A percentile compares a stretch with the other conserved stretches of the same genome.
phyloP scores from a whole-genome alignment of 2,888 invertebrate genomes.

The Arrhopalites spinosus region DNA sequence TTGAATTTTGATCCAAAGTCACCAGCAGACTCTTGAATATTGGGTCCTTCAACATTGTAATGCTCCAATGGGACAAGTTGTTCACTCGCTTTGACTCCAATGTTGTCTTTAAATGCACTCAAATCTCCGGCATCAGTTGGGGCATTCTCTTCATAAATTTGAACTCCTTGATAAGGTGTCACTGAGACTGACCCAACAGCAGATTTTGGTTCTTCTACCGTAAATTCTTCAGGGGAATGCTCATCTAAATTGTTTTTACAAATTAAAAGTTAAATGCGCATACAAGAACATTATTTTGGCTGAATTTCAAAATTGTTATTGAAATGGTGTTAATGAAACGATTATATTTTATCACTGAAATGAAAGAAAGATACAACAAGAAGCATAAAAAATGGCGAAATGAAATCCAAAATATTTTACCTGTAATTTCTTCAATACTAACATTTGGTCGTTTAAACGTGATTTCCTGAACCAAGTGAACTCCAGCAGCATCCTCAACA shows the following conservation, averaged over 20 bases:
- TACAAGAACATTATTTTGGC: background rate
- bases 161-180: slow-evolving; percentile 23
- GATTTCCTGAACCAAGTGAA: slow-evolving; percentile 36
- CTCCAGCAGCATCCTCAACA: slow-evolving; percentile 30
- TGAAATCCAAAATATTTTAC: slow-evolving; percentile 5
- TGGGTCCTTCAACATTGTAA: background rate
- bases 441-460: slow-evolving; percentile 35
- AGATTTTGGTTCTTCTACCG: slow-evolving; percentile 12
- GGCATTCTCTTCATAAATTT: slow-evolving; percentile 27
- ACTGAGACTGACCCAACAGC: background rate
- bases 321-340: too few relatives aligned
- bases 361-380: too few relatives aligned
- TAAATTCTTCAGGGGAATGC: slow-evolving; percentile 10
- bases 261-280: background rate
- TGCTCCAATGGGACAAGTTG: slow-evolving; percentile 23
- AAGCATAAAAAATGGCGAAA: too few relatives aligned
- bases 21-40: slow-evolving; percentile 15
- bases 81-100: slow-evolving; percentile 21
- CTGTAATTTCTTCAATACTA: slow-evolving; percentile 28
- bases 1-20: slow-evolving; percentile 24
- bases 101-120: background rate
- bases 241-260: slow-evolving; percentile 34
- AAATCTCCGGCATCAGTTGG: slow-evolving; percentile 17
- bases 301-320: background rate
- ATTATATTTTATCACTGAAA: too few relatives aligned